Evolutionary conservation across 2,113 vertebrate species (phyloP), one percentile per base, ranked within the genome.

Genomic region (Sylvilagus bachmani): DNA sequence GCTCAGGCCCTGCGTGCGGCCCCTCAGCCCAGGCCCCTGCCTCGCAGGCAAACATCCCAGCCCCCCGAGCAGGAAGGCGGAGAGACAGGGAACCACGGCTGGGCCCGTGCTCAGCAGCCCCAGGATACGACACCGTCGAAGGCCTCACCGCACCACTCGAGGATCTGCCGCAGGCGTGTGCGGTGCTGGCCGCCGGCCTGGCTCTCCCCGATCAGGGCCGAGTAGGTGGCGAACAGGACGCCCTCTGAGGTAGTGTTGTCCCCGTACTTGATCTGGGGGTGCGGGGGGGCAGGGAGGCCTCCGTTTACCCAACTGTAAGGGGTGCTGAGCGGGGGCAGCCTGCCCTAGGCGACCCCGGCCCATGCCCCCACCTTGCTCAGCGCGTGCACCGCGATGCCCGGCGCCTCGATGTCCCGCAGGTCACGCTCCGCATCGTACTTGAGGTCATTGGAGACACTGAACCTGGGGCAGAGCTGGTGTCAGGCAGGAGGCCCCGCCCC

Each of bases 241-340:
- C 99, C 99, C 98, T 99, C 99, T 98, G 99, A 99, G 99, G 99
- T 99, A 99, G 99, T 99, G 97, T 99, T 99, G 99, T 99, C 99
- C 89, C 99, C 99, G 0, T 99, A 99, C 98, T 99, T 99, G 97
- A 99, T 99, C 99, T 99, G 97, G 31, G 3, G 31, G 62, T 27
- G 70, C 0, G 2, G 1, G n/a, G 22, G 6, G 19, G 58, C 6
- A 0, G 4, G 6, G 61, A 24, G 36, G 31, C 10, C 6, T 62
- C 71, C 0, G 2, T 31, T 61, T 78, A 21, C 55, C 58, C 36
- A 44, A 19, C 19, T 4, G 12, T 10, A 12, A 2, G 1, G 2
- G 33, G 27, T 6, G 10, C 33, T 24, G 19, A 38, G 38, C 22
- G 33, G 9, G 9, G 5, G 16, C 27, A 1, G 7, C 4, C 51